phyloP scores from a whole-genome alignment of 2,888 invertebrate genomes.

The Cheilosia soror region DNA sequence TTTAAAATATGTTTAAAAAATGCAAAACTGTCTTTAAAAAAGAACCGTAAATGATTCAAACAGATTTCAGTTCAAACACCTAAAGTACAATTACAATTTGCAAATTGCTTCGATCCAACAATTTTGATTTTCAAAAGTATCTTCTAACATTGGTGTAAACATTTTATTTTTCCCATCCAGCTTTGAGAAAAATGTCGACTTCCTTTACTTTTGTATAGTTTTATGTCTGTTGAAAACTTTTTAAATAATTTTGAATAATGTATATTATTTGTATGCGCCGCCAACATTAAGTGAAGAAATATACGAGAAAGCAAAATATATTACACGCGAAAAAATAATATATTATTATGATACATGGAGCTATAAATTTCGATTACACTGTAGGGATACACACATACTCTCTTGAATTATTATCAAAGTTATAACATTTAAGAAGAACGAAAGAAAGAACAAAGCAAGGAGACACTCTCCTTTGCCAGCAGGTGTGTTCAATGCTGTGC shows the following conservation, averaged over 20 bases:
- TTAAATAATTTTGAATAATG: conserved; percentile 72
- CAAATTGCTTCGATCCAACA: background rate
- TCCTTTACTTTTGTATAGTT: conserved; percentile 35
- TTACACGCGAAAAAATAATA: conserved; percentile 47
- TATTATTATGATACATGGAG: conserved; percentile 74
- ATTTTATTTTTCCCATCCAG: background rate
- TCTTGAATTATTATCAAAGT: conserved; percentile 74
- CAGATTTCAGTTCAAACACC: no score
- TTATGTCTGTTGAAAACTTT: conserved; percentile 59
- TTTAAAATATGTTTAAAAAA: no score
- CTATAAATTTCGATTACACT: conserved; percentile 72
- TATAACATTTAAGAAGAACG: conserved; percentile 71
- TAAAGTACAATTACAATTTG: no score
- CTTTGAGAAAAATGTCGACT: conserved; percentile 33
- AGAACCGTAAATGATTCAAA: no score
- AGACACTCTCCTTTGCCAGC: conserved; percentile 44
- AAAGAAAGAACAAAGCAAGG: conserved; percentile 46
- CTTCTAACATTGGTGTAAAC: background rate
- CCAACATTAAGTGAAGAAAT: conserved; percentile 46
- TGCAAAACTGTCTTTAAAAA: no score
- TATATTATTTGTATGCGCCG: conserved; percentile 56
- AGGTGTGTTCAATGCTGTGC: conserved; percentile 66
- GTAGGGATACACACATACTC: conserved; percentile 58
- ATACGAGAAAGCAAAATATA: conserved; percentile 37
- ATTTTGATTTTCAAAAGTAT: background rate